A percentile compares a stretch with the other conserved stretches of the same genome.
Conservation (phyloP, 2,888 invertebrate species). For the Pyrgus malvae region DNA sequence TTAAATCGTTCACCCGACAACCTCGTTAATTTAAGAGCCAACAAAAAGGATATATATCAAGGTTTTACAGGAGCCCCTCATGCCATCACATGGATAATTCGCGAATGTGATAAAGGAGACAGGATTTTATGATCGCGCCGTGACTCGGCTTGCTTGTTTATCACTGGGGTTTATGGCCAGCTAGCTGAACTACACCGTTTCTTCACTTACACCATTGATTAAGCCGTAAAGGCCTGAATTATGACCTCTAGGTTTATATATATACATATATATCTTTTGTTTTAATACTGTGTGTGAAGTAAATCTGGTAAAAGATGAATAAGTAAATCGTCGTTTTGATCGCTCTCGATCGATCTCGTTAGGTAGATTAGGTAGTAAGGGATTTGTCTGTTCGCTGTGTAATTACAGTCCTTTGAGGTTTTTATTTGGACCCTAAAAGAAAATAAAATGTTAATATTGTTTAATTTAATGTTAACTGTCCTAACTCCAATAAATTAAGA, state of each 20-base stretch:
- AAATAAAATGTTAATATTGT: too few relatives aligned
- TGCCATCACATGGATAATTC: conserved; percentile 60
- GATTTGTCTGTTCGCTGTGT: too few relatives aligned
- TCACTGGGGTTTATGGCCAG: conserved; percentile 51
- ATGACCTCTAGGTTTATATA: neutral
- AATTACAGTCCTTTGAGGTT: too few relatives aligned
- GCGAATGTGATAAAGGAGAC: conserved; percentile 55
- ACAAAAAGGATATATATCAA: conserved; percentile 49
- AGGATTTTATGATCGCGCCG: conserved; percentile 64
- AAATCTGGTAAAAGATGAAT: too few relatives aligned
- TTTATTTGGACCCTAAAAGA: too few relatives aligned
- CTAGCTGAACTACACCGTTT: conserved; percentile 36
- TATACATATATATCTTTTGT: neutral
- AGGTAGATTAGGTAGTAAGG: too few relatives aligned
- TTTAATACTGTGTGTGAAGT: too few relatives aligned
- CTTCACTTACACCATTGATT: conserved; percentile 24
- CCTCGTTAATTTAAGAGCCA: conserved; percentile 34
- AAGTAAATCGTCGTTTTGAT: too few relatives aligned
- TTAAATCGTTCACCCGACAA: too few relatives aligned
- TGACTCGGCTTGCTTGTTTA: conserved; percentile 54
- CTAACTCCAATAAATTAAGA: too few relatives aligned
- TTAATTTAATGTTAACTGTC: too few relatives aligned
- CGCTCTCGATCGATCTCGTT: too few relatives aligned
- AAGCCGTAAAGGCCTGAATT: conserved; percentile 4
- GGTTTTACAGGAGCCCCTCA: conserved; percentile 52